Evolutionary conservation across 2,113 vertebrate genomes (phyloP).

Genomic region (Pterocles gutturalis): DNA sequence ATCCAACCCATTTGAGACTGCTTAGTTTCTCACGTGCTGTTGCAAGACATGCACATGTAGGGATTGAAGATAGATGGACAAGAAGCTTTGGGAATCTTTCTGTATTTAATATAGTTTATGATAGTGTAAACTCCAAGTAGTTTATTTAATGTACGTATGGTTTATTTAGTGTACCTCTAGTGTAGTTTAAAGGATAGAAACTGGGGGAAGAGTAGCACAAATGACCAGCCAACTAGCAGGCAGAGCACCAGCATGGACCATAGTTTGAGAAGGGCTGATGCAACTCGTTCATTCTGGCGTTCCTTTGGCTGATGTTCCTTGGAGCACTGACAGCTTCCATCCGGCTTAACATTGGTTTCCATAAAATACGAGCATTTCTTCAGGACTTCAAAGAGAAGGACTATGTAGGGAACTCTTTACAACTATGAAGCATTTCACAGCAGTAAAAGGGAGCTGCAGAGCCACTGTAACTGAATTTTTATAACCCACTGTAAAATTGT

Average conservation of each 20-base stretch:
- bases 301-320: background rate
- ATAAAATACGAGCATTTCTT: slow-evolving; percentile 30
- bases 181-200: background rate
- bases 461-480: background rate
- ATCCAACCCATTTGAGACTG: background rate
- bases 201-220: background rate
- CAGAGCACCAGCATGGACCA: background rate
- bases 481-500: slow-evolving; percentile 29
- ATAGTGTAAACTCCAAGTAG: background rate
- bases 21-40: background rate
- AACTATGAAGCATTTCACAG: slow-evolving; percentile 18
- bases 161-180: background rate
- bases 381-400: slow-evolving; percentile 34
- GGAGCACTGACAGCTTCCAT: slow-evolving; percentile 5
- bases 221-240: background rate
- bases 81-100: background rate
- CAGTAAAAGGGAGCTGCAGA: slow-evolving; percentile 32
- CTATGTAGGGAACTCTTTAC: slow-evolving; percentile 16
- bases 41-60: background rate
- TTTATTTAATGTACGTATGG: background rate
- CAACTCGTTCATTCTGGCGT: background rate
- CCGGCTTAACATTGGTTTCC: background rate
- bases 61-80: background rate
- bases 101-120: background rate
- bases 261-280: background rate